Conservation (phyloP, 2,797 vertebrate species). For the Helarctos malayanus region DNA sequence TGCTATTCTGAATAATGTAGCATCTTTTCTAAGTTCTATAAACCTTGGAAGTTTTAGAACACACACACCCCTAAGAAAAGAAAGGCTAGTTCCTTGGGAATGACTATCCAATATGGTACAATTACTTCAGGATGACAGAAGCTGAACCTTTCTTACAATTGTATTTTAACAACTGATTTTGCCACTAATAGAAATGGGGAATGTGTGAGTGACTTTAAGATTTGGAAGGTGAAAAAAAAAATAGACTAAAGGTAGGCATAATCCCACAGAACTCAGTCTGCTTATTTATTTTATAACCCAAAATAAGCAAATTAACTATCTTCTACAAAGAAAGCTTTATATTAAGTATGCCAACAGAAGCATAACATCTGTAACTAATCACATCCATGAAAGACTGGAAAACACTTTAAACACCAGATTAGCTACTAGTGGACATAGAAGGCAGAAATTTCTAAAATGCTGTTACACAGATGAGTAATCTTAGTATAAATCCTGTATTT, state of each 20-base stretch:
- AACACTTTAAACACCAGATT: conserved; percentile 75
- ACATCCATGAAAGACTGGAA: conserved; percentile 78
- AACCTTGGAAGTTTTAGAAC: conserved; percentile 86
- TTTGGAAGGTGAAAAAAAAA: not conserved
- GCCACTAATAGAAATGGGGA: conserved; percentile 54
- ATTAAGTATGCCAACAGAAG: conserved; percentile 51
- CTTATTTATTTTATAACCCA: conserved; percentile 63
- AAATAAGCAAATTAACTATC: conserved; percentile 58
- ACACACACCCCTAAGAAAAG: conserved; percentile 82
- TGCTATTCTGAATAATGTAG: conserved; percentile 78
- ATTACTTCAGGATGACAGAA: conserved; percentile 72
- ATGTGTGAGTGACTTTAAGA: conserved; percentile 39
- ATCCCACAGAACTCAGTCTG: conserved; percentile 59
- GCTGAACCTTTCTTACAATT: conserved; percentile 75
- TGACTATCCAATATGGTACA: conserved; percentile 69
- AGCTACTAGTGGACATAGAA: conserved; percentile 80
- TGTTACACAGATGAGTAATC: conserved; percentile 73
- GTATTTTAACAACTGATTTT: conserved; percentile 63
- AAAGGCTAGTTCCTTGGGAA: conserved; percentile 80
- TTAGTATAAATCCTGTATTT: conserved; percentile 78
- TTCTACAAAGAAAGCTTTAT: conserved; percentile 63
- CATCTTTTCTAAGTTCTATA: conserved; percentile 80
- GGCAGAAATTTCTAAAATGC: conserved; percentile 77
- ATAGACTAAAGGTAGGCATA: conserved; percentile 1
- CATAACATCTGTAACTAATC: conserved; percentile 56